Evolutionary conservation across 2,888 invertebrate species (phyloP).

Genomic region (Brachyptera risi): DNA sequence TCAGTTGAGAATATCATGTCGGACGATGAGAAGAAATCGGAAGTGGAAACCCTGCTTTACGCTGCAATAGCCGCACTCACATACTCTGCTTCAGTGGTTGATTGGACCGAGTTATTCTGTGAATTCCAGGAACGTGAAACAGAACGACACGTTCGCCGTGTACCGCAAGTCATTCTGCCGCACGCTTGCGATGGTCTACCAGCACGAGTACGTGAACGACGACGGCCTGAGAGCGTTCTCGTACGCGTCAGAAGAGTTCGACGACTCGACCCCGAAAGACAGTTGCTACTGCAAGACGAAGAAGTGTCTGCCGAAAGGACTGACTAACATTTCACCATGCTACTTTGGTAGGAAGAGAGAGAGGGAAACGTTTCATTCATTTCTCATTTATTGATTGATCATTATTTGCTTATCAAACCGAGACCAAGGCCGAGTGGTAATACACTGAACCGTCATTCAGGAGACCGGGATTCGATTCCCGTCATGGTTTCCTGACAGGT

Average conservation of each 20-base stretch:
- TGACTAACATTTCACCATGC: slow-evolving; percentile 33
- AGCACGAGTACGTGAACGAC: slow-evolving; percentile 41
- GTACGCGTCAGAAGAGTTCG: slow-evolving; percentile 59
- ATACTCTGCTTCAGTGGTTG: no score
- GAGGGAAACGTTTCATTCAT: no score
- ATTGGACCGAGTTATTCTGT: background rate
- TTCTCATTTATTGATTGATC: no score
- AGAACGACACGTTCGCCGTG: slow-evolving; percentile 52
- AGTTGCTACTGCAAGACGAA: slow-evolving; percentile 65
- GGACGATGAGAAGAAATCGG: no score
- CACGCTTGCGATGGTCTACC: slow-evolving; percentile 54
- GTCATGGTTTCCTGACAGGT: no score
- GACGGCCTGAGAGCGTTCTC: slow-evolving; percentile 56
- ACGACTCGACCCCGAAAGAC: slow-evolving; percentile 45
- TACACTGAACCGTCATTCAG: no score
- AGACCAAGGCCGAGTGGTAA: no score
- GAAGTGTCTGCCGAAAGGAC: slow-evolving; percentile 38
- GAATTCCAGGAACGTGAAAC: slow-evolving; percentile 41
- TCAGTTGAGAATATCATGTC: no score
- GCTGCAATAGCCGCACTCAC: no score
- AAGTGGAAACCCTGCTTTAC: no score
- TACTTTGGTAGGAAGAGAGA: slow-evolving; percentile 29
- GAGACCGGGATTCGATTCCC: no score
- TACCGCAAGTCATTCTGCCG: slow-evolving; percentile 76
- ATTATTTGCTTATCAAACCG: no score